Evolutionary conservation across 2,888 invertebrate genomes (phyloP).

Genomic region (Drosophila meridiana): DNA sequence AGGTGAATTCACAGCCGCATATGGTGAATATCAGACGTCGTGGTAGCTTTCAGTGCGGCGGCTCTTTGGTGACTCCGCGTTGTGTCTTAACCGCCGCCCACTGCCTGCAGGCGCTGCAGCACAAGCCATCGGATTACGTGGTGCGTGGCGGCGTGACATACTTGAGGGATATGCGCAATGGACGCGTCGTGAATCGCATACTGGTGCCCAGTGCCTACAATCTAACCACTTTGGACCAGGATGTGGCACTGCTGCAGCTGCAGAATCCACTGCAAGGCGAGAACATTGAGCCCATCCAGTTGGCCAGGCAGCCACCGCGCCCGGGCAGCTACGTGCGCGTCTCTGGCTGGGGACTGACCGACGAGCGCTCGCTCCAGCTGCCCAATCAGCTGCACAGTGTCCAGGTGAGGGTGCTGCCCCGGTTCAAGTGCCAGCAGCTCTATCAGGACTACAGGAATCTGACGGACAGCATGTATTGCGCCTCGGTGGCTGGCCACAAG

Average conservation of each 20-base stretch:
- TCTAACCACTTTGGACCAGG: conserved; percentile 66
- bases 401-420: conserved; percentile 63
- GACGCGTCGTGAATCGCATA: conserved; percentile 53
- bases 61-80: conserved; percentile 72
- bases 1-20: conserved; percentile 66
- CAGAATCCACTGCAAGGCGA: conserved; percentile 51
- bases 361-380: conserved; percentile 47
- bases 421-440: conserved; percentile 50
- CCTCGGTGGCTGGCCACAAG: conserved; percentile 65
- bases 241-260: conserved; percentile 75
- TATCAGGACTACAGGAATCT: conserved; percentile 70
- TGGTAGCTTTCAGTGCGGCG: conserved; percentile 78
- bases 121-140: conserved; percentile 53
- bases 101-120: conserved; percentile 57
- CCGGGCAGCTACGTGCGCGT: conserved; percentile 64
- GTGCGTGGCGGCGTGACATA: conserved; percentile 75
- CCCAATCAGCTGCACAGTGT: conserved; percentile 76
- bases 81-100: conserved; percentile 83
- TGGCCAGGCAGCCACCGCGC: conserved; percentile 46
- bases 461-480: conserved; percentile 74
- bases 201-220: conserved; percentile 62
- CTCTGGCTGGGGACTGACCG: conserved; percentile 78
- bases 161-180: conserved; percentile 64
- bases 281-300: conserved; percentile 52
- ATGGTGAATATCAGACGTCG: conserved; percentile 75